These are phyloP conservation scores for Rosalia funebris DNA, from an alignment of 2,888 invertebrate genomes.

Conservation along the genomic window DNA sequence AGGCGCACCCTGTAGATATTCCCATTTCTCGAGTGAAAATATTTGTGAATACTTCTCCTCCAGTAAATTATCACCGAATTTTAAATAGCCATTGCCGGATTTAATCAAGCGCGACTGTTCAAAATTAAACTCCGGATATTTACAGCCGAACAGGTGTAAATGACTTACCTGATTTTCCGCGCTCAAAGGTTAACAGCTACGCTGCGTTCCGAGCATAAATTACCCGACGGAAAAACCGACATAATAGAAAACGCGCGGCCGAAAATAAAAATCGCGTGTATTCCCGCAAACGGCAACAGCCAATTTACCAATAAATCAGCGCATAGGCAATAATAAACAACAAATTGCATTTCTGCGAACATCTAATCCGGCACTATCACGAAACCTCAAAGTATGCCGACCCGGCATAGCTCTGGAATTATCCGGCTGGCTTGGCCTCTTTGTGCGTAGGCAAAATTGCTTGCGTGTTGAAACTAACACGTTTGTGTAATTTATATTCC, in stretches of 20 bases:
- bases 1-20: too few relatives aligned
- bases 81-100: not conserved
- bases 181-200: not conserved
- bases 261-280: constrained; percentile 9
- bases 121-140: not conserved
- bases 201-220: not conserved
- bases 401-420: constrained; percentile 39
- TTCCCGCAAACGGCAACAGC: not conserved
- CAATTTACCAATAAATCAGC: constrained; percentile 33
- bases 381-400: constrained; percentile 44
- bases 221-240: not conserved
- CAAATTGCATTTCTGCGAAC: constrained; percentile 46
- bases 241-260: not conserved
- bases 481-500: constrained; percentile 40
- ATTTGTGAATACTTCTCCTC: not conserved
- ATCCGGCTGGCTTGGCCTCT: constrained; percentile 25
- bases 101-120: too few relatives aligned
- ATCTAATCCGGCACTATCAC: constrained; percentile 40
- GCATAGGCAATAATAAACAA: constrained; percentile 39
- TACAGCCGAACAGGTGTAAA: constrained; percentile 2
- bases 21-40: too few relatives aligned
- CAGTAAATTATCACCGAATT: not conserved
- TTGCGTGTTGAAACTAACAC: constrained; percentile 40
- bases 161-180: not conserved
- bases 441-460: constrained; percentile 28